Evolutionary conservation across 2,888 invertebrate species (phyloP).

Genomic region (Oscheius sp.): DNA sequence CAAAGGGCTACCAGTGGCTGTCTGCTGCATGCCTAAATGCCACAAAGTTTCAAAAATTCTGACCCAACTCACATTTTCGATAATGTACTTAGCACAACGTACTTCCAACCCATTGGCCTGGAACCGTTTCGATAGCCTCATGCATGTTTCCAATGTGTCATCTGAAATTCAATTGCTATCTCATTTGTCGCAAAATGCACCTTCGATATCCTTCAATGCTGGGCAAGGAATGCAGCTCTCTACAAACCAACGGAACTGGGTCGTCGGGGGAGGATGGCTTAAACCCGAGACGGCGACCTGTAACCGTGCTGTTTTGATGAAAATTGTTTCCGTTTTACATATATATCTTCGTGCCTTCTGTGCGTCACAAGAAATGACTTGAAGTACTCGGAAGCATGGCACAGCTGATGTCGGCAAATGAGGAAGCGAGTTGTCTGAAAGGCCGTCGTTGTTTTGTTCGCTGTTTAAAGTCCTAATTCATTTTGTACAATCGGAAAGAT

Average conservation of each 20-base stretch:
- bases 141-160: slow-evolving; percentile 71
- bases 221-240: slow-evolving; percentile 70
- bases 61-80: slow-evolving; percentile 61
- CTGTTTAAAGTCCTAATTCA: background rate
- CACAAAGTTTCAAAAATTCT: background rate
- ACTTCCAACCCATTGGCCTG: slow-evolving; percentile 66
- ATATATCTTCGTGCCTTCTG: slow-evolving; percentile 45
- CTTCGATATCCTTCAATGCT: slow-evolving; percentile 68
- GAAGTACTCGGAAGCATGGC: slow-evolving; percentile 71
- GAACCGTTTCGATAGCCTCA: slow-evolving; percentile 70
- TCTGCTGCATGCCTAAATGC: slow-evolving; percentile 45
- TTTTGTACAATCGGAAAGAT: slow-evolving; percentile 2
- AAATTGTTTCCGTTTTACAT: slow-evolving; percentile 36
- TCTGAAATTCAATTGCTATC: slow-evolving; percentile 47
- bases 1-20: slow-evolving; percentile 71
- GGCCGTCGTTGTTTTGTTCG: background rate
- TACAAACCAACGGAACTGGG: slow-evolving; percentile 69
- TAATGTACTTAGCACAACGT: slow-evolving; percentile 65
- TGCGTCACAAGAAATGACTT: slow-evolving; percentile 57
- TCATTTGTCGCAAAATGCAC: slow-evolving; percentile 37
- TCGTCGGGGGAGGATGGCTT: slow-evolving; percentile 55
- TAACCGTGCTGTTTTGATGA: background rate
- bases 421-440: slow-evolving; percentile 69
- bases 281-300: slow-evolving; percentile 54
- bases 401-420: slow-evolving; percentile 71